These are phyloP conservation scores for Tuta absoluta DNA, from an alignment of 2,888 invertebrate species.

Conservation along the genomic window DNA sequence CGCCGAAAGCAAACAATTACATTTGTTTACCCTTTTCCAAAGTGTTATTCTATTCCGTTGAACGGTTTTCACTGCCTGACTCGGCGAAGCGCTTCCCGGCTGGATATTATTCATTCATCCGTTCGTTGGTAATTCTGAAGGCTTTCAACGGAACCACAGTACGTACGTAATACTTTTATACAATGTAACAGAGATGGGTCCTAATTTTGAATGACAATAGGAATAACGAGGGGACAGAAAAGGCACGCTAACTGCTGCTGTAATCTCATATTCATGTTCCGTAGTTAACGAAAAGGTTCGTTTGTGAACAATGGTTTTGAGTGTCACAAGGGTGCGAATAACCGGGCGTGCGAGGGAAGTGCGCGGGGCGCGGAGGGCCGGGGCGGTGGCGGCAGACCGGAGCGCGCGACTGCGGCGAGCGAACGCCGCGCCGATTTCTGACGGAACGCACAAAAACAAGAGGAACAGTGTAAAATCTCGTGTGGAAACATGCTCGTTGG, in stretches of 20 bases:
- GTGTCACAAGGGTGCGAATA: slow-evolving; percentile 80
- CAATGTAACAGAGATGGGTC: slow-evolving; percentile 14
- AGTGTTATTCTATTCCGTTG: slow-evolving; percentile 21
- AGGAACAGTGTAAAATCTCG: slow-evolving; percentile 55
- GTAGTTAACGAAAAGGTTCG: slow-evolving; percentile 56
- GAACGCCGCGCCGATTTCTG: slow-evolving; percentile 64
- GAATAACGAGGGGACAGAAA: slow-evolving; percentile 16
- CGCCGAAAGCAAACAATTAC: slow-evolving; percentile 28
- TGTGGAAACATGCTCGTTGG: slow-evolving; percentile 62
- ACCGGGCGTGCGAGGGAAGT: slow-evolving; percentile 64
- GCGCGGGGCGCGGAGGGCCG: slow-evolving; percentile 45
- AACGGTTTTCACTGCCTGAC: slow-evolving; percentile 17
- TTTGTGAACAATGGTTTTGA: slow-evolving; percentile 74
- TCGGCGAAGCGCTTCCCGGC: slow-evolving; percentile 7
- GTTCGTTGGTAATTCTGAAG: not conserved
- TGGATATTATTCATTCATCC: slow-evolving; percentile 3
- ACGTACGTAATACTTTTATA: slow-evolving; percentile 13
- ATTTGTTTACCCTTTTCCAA: slow-evolving; percentile 26
- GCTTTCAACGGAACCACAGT: not conserved
- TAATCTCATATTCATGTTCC: slow-evolving; percentile 29
- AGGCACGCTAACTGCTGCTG: slow-evolving; percentile 25
- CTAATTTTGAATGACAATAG: slow-evolving; percentile 25
- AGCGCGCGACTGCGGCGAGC: slow-evolving; percentile 70
- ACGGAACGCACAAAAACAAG: slow-evolving; percentile 42
- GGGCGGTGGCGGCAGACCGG: slow-evolving; percentile 58